These are phyloP conservation scores for Phengaris alcon DNA, from an alignment of 2,888 invertebrate species.

Conservation along the genomic window DNA sequence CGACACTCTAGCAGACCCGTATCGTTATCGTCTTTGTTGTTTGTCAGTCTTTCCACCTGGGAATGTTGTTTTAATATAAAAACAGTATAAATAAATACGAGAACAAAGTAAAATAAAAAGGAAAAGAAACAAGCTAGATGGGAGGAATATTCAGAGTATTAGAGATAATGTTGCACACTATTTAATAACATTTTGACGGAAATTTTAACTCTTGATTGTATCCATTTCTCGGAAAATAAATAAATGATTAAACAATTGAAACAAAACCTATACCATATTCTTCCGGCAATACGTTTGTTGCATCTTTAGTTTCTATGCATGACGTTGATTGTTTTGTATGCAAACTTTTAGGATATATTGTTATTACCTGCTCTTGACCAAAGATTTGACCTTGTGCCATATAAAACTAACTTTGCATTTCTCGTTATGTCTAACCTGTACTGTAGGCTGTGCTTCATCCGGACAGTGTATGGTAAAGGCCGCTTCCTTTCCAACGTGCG, in stretches of 20 bases:
- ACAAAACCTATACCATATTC: background rate
- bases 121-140: too few species aligned
- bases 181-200: too few species aligned
- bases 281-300: too few species aligned
- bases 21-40: slow-evolving; percentile 64
- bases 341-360: too few species aligned
- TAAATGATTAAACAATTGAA: background rate
- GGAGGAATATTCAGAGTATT: too few species aligned
- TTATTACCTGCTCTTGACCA: too few species aligned
- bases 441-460: slow-evolving; percentile 80
- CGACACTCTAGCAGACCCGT: slow-evolving; percentile 79
- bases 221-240: background rate
- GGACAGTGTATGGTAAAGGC: slow-evolving; percentile 83
- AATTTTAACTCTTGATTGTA: background rate
- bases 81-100: background rate
- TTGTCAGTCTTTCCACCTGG: slow-evolving; percentile 70
- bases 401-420: background rate
- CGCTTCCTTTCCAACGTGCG: slow-evolving; percentile 85
- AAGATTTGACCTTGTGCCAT: too few species aligned
- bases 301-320: too few species aligned
- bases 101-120: too few species aligned
- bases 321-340: too few species aligned
- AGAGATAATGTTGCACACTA: too few species aligned
- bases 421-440: slow-evolving; percentile 72
- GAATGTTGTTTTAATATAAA: background rate